Conservation (phyloP, 2,113 vertebrate species). For the Xiphorhynchus elegans region DNA sequence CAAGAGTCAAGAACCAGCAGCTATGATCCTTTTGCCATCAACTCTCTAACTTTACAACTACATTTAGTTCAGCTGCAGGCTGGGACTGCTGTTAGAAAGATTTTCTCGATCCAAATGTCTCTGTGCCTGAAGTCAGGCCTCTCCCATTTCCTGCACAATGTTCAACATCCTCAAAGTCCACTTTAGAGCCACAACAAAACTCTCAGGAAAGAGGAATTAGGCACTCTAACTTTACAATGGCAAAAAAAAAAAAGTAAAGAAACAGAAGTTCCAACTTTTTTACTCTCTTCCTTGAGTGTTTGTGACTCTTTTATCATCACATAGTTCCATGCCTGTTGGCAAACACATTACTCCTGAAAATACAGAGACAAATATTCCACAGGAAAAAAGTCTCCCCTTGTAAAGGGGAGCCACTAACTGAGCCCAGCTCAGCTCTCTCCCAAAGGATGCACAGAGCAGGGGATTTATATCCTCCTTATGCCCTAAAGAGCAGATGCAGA, state of each 20-base stretch:
- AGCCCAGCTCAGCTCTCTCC: background rate
- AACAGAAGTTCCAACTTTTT: background rate
- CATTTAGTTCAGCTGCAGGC: background rate
- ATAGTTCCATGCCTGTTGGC: background rate
- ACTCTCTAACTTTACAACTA: background rate
- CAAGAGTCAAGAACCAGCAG: background rate
- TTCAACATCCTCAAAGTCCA: background rate
- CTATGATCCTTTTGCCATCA: background rate
- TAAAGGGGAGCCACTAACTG: background rate
- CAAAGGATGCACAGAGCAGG: background rate
- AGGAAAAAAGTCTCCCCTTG: background rate
- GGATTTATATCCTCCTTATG: background rate
- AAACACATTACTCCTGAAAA: background rate
- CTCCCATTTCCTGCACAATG: background rate
- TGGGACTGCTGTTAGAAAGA: background rate
- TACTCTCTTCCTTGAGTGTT: background rate
- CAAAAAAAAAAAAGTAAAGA: background rate
- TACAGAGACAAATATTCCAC: background rate
- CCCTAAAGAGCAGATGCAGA: rapidly evolving
- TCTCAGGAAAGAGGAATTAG: background rate
- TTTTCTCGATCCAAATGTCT: background rate
- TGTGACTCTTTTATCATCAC: background rate
- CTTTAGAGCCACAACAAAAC: background rate
- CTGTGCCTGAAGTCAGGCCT: background rate
- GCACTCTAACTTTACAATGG: background rate